Percentiles rank a stretch among this genome's conserved stretches.
These are phyloP conservation scores for Hippocampus kuda DNA, from an alignment of 2,797 vertebrate species.

Conservation along the genomic window DNA sequence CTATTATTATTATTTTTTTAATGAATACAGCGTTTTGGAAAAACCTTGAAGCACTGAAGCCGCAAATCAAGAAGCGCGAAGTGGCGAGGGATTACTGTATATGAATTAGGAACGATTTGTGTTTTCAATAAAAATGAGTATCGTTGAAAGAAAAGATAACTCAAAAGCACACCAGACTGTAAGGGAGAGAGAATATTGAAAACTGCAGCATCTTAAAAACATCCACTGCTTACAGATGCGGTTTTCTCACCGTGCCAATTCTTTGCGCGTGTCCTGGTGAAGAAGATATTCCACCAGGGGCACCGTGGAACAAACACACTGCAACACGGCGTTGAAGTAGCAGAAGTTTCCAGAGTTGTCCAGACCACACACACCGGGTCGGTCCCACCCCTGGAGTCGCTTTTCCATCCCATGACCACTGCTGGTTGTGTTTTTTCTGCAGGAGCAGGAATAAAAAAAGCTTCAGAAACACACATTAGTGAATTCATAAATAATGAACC, in stretches of 20 bases:
- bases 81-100: too few species aligned
- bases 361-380: constrained; percentile 71
- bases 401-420: constrained; percentile 14
- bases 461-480: background rate
- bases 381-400: constrained; percentile 18
- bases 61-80: too few species aligned
- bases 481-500: background rate
- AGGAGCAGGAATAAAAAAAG: background rate
- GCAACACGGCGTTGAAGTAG: constrained; percentile 76
- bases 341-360: constrained; percentile 79
- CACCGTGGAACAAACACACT: constrained; percentile 73
- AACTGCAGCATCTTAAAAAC: too few species aligned
- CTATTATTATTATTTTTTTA: too few species aligned
- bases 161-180: background rate
- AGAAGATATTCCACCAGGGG: constrained; percentile 75
- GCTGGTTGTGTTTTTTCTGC: background rate
- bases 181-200: background rate
- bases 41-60: too few species aligned
- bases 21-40: too few species aligned
- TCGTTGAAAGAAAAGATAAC: background rate
- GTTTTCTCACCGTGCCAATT: constrained; percentile 62
- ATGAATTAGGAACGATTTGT: too few species aligned
- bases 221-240: too few species aligned
- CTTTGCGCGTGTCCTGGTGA: constrained; percentile 51
- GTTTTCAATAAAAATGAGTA: too few species aligned